Evolutionary conservation across 2,888 invertebrate genomes (phyloP).

Genomic region (Drosophila hamatofila): DNA sequence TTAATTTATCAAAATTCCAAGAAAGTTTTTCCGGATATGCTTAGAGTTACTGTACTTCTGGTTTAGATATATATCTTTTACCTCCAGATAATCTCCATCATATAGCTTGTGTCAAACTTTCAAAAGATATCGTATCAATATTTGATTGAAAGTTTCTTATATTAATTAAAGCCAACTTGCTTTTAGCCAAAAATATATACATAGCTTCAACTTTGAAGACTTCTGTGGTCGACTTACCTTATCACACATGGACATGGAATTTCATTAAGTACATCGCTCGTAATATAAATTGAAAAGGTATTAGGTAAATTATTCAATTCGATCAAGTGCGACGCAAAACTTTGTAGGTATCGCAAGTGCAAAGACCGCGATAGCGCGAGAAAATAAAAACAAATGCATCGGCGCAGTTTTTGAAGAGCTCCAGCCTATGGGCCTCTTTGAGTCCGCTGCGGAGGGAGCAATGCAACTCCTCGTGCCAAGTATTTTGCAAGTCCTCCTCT

Average conservation of each 20-base stretch:
- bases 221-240: neutral
- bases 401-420: conserved; percentile 51
- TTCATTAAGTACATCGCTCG: neutral
- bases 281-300: neutral
- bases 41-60: neutral
- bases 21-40: neutral
- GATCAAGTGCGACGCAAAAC: conserved; percentile 52
- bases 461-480: conserved; percentile 75
- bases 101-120: no score
- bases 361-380: conserved; percentile 63
- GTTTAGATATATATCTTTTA: no score
- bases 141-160: no score
- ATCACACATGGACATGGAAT: neutral
- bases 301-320: neutral
- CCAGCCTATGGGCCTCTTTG: conserved; percentile 51
- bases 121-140: no score
- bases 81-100: neutral
- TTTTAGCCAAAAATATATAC: neutral
- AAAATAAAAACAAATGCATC: conserved; percentile 74
- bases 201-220: neutral
- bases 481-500: conserved; percentile 57
- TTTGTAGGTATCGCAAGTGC: conserved; percentile 68
- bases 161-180: neutral
- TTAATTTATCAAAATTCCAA: neutral
- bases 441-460: conserved; percentile 56